Percentiles rank a stretch among this genome's conserved stretches.
phyloP scores from a whole-genome alignment of 1,140 invertebrate species.

The Homalodisca vitripennis region DNA sequence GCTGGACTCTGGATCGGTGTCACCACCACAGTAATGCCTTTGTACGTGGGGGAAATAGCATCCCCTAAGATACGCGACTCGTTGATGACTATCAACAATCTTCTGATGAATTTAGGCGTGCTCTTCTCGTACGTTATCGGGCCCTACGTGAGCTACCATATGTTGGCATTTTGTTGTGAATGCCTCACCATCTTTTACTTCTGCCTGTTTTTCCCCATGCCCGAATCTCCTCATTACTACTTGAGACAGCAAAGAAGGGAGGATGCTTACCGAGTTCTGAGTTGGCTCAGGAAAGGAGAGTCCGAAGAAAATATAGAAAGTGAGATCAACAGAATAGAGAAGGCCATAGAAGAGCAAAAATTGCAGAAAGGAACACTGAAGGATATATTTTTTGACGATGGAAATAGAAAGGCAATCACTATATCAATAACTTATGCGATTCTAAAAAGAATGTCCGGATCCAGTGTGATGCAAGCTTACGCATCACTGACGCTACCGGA shows the following conservation, averaged over 20 bases:
- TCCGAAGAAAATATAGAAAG: slow-evolving; percentile 31
- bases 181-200: slow-evolving; percentile 61
- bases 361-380: slow-evolving; percentile 34
- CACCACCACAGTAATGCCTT: slow-evolving; percentile 71
- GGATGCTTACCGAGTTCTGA: slow-evolving; percentile 62
- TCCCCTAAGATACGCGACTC: slow-evolving; percentile 40
- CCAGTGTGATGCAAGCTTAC: slow-evolving; percentile 39
- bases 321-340: slow-evolving; percentile 34
- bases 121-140: slow-evolving; percentile 75
- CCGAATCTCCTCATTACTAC: slow-evolving; percentile 77
- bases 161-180: slow-evolving; percentile 62
- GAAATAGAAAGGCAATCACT: slow-evolving; percentile 37
- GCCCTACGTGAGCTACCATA: slow-evolving; percentile 65
- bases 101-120: slow-evolving; percentile 72
- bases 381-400: slow-evolving; percentile 35
- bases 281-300: slow-evolving; percentile 57
- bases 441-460: slow-evolving; percentile 38
- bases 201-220: slow-evolving; percentile 67
- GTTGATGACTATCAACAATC: slow-evolving; percentile 73
- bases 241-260: slow-evolving; percentile 57
- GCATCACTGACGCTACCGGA: slow-evolving; percentile 39
- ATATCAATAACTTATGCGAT: slow-evolving; percentile 38
- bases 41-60: slow-evolving; percentile 84
- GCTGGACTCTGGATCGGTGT: slow-evolving; percentile 68
- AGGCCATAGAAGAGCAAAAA: slow-evolving; percentile 34